These are phyloP conservation scores for Onychomys leucogaster DNA, from an alignment of 2,797 vertebrate species.

Conservation along the genomic window DNA sequence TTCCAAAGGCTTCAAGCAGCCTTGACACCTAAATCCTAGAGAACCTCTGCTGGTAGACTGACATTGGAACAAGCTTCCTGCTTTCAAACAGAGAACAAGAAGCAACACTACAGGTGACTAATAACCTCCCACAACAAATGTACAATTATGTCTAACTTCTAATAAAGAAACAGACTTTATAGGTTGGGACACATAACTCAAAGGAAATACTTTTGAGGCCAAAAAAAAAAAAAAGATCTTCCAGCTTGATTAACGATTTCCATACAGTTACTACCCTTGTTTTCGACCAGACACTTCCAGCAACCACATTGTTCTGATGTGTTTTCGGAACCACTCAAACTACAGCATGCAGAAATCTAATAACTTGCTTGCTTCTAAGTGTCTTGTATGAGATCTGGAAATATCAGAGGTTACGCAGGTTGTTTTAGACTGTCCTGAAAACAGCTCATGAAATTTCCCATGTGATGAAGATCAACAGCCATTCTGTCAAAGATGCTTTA, in stretches of 20 bases:
- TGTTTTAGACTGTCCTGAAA: background rate
- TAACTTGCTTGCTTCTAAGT: background rate
- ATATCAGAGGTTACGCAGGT: background rate
- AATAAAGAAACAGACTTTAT: background rate
- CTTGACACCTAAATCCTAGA: background rate
- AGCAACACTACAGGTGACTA: background rate
- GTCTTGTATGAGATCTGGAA: background rate
- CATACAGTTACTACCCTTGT: background rate
- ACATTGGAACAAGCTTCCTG: background rate
- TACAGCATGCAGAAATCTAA: background rate
- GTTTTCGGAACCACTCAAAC: background rate
- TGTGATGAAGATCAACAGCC: background rate
- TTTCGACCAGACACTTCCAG: background rate
- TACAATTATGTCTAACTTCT: constrained; percentile 25
- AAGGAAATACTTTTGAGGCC: constrained; percentile 10
- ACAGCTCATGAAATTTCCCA: background rate
- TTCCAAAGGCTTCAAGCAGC: background rate
- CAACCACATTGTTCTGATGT: background rate
- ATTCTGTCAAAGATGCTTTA: background rate
- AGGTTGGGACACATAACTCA: background rate
- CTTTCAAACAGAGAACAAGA: background rate
- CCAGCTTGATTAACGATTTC: background rate
- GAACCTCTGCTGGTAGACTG: background rate
- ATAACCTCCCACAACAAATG: background rate
- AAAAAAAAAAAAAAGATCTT: background rate